These are phyloP conservation scores for Astropecten irregularis DNA, from an alignment of 53 echinoderm and acorn worm species.

Conservation along the genomic window DNA sequence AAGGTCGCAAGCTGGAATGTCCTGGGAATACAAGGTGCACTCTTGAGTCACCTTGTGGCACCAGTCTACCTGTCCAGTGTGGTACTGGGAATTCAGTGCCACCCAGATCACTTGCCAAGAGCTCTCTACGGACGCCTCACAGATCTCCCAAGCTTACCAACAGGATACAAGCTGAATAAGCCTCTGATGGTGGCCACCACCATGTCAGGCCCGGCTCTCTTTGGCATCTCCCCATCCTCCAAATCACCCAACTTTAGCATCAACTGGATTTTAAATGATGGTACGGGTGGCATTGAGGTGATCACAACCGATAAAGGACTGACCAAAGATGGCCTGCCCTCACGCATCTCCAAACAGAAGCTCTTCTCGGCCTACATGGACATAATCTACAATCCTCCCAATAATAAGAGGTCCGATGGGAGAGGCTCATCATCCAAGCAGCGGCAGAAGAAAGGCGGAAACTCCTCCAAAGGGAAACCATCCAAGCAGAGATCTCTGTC, in stretches of 20 bases:
- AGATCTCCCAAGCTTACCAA: slow-evolving; percentile 48
- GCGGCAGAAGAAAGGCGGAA: neutral
- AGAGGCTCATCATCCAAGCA: neutral
- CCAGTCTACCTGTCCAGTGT: slow-evolving; percentile 54
- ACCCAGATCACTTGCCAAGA: slow-evolving; percentile 51
- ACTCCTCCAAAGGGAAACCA: neutral
- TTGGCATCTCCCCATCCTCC: slow-evolving; percentile 39
- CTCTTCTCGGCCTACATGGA: slow-evolving; percentile 9
- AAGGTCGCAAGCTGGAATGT: slow-evolving; percentile 68
- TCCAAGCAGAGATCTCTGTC: neutral
- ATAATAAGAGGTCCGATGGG: no score
- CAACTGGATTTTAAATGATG: slow-evolving; percentile 42
- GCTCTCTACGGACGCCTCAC: slow-evolving; percentile 60
- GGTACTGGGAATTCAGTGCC: slow-evolving; percentile 51
- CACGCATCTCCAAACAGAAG: slow-evolving; percentile 31
- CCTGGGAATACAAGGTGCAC: slow-evolving; percentile 55
- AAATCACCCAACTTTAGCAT: slow-evolving; percentile 52
- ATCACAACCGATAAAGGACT: slow-evolving; percentile 44
- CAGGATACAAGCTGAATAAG: slow-evolving; percentile 43
- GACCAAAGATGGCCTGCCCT: slow-evolving; percentile 41
- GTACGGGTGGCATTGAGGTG: slow-evolving; percentile 28
- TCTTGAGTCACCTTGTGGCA: slow-evolving; percentile 46
- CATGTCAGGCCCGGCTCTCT: slow-evolving; percentile 5
- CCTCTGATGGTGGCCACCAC: slow-evolving; percentile 53
- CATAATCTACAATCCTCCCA: neutral